Evolutionary conservation across 2,797 vertebrate genomes (phyloP), one percentile per base, ranked within the genome.

Genomic region (Parotocinclus haroldoi): DNA sequence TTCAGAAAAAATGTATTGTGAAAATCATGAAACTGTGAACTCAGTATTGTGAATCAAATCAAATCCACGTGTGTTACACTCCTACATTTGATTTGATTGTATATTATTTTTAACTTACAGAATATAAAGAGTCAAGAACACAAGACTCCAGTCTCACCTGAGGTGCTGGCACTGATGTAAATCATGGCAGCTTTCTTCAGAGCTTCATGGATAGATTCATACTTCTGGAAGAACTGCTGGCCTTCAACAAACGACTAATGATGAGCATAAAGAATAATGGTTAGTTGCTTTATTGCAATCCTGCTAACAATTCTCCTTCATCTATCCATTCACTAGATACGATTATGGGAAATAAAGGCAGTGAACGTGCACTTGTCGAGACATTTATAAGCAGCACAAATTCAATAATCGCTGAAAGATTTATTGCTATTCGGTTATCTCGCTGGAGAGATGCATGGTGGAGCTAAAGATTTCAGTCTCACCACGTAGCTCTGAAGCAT

Each of bases 191-290:
- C 88, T 75, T 92, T 87, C 70, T 93, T 93, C 76, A 99, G 87
- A 70, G 89, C 88, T 65, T 92, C 89, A 81, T 91, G 94, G 51
- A 92, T 92, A 49, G 93, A 89, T 80, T 98, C 95, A 69, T 96
- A 98, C 65, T 97, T 94, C 49, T 96, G 96, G 81, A 99, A 99
- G 84, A 99, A 97, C 76, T 92, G 89, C 80, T 92, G 95, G 12
- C 92, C 95, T 85, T 99, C 96, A 72, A 96, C 94, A 80, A 98
- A 95, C 44, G 91, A 83, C 97, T 99, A 37, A 40, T 1, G 9
- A 66, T 39, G 45, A 16, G 53, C 13, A 83, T 27, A 62, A 81
- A 9, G 60, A n/a, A 16, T 36, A 18, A 11, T 7, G 3, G 9
- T 7, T 12, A 37, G 7, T 7, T 38, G n/a, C n/a, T n/a, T n/a